These are phyloP conservation scores for Caradrina clavipalpis DNA, from an alignment of 2,888 invertebrate genomes.

Conservation along the genomic window DNA sequence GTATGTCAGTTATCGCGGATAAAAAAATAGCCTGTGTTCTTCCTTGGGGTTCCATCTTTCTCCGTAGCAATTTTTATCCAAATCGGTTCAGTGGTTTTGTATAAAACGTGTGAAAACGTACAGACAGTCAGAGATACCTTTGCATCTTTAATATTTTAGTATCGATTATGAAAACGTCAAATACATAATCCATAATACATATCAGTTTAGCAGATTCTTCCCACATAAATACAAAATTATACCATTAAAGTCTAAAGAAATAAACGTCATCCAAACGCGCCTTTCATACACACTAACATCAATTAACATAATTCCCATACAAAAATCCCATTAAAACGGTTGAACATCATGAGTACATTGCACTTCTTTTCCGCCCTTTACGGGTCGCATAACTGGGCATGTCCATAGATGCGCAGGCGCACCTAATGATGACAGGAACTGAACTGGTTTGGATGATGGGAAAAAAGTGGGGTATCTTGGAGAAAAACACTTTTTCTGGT, in stretches of 20 bases:
- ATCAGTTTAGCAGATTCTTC: neutral
- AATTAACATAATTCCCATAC: conserved; percentile 59
- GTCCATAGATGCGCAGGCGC: conserved; percentile 67
- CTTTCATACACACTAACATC: conserved; percentile 30
- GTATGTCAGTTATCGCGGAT: too few relatives aligned
- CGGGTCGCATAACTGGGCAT: conserved; percentile 60
- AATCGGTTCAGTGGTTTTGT: too few relatives aligned
- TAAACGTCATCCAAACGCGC: conserved; percentile 12
- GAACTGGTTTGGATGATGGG: conserved; percentile 71
- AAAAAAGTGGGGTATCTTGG: conserved; percentile 61
- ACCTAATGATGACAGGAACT: conserved; percentile 78
- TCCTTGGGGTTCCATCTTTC: too few relatives aligned
- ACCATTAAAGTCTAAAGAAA: neutral
- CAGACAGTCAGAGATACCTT: too few relatives aligned
- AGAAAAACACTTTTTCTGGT: conserved; percentile 62
- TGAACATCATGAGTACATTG: conserved; percentile 60
- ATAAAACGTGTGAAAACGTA: too few relatives aligned
- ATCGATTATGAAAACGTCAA: too few relatives aligned
- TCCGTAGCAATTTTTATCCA: too few relatives aligned
- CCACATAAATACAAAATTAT: neutral
- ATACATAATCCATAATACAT: neutral
- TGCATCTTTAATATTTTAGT: too few relatives aligned
- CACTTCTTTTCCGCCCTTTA: conserved; percentile 60
- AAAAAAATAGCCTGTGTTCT: too few relatives aligned
- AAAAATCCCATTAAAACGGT: conserved; percentile 59